Conservation (phyloP, 2,797 vertebrate genomes). For the Tadarida brasiliensis region DNA sequence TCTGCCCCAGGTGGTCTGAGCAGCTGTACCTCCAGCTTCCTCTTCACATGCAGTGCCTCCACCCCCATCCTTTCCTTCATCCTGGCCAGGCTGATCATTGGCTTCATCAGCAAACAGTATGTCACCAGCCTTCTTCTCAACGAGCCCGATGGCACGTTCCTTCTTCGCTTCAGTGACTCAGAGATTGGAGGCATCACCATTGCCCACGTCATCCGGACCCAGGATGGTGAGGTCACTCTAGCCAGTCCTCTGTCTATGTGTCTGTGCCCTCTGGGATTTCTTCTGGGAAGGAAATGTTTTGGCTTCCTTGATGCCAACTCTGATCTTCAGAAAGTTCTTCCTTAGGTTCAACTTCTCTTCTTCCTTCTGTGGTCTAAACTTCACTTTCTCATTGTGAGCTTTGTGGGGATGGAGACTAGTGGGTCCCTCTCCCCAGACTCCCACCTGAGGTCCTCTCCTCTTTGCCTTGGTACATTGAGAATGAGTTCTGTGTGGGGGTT, state of each 20-base stretch:
- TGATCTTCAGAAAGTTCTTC: constrained; percentile 51
- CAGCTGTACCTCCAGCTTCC: neutral
- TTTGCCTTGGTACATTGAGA: neutral
- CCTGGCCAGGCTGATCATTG: constrained; percentile 93
- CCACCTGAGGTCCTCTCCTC: neutral
- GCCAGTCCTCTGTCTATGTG: neutral
- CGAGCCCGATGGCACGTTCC: constrained; percentile 93
- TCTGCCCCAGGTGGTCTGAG: neutral
- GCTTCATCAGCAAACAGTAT: constrained; percentile 98
- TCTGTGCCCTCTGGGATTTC: constrained; percentile 10
- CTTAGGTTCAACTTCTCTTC: neutral
- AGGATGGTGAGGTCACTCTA: constrained; percentile 85
- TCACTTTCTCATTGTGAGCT: neutral
- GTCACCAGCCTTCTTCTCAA: constrained; percentile 94
- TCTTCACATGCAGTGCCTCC: neutral
- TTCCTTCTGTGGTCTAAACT: neutral
- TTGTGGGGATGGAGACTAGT: neutral
- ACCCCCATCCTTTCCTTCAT: constrained; percentile 32
- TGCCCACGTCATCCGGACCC: constrained; percentile 91
- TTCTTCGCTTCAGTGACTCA: constrained; percentile 99
- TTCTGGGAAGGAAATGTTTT: constrained; percentile 43
- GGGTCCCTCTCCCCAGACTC: neutral
- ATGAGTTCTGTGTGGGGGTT: neutral
- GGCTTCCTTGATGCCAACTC: neutral
- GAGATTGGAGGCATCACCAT: constrained; percentile 98